phyloP scores from a whole-genome alignment of 2,797 vertebrate genomes.

The Geotria australis region DNA sequence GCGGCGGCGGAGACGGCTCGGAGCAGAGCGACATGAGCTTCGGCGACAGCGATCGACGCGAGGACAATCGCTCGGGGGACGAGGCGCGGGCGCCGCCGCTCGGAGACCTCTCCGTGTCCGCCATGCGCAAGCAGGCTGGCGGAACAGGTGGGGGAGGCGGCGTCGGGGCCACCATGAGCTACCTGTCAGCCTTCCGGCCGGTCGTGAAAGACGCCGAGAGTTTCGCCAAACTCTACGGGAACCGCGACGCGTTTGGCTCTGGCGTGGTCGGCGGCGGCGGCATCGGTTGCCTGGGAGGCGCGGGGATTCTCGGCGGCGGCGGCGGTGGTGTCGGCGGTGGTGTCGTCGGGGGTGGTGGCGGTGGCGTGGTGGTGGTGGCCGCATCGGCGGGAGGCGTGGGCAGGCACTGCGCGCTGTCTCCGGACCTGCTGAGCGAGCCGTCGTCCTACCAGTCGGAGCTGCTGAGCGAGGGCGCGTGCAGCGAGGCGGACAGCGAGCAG shows the following conservation, averaged over 20 bases:
- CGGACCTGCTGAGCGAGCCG: constrained; percentile 66
- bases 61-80: constrained; percentile 10
- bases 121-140: constrained; percentile 15
- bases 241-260: constrained; percentile 28
- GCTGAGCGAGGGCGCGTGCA: constrained; percentile 43
- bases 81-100: constrained; percentile 11
- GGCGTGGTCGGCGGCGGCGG: too few relatives aligned
- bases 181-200: constrained; percentile 71
- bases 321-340: too few relatives aligned
- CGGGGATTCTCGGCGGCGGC: too few relatives aligned
- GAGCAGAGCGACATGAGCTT: background rate
- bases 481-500: constrained; percentile 19
- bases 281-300: too few relatives aligned
- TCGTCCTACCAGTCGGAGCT: constrained; percentile 63
- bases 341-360: too few relatives aligned
- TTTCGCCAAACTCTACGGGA: constrained; percentile 78
- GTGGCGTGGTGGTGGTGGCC: constrained; percentile 3
- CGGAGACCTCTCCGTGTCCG: constrained; percentile 6
- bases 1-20: constrained; percentile 4
- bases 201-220: constrained; percentile 70
- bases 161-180: constrained; percentile 24
- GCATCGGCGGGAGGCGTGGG: constrained; percentile 2
- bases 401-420: constrained; percentile 34
- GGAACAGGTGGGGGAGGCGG: constrained; percentile 5
- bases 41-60: constrained; percentile 9